Base-by-base conservation (phyloP, 2,888 invertebrate species). In the Epinotia bilunana region DNA sequence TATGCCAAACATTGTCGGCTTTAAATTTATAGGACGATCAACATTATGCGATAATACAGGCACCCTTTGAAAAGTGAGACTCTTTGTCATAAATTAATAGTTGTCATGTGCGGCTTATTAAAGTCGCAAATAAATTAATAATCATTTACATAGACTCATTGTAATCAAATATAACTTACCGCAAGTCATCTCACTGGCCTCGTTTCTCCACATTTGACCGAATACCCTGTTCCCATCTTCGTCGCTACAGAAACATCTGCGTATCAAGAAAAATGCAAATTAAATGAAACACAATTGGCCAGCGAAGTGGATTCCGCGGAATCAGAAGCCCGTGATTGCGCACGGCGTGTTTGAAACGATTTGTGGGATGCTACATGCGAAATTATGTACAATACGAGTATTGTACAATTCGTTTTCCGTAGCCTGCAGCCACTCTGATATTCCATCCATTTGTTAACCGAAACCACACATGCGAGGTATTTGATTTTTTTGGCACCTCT, bases 221-320 rank as follows among this genome's bases (percentile, higher is more conserved):
- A 95, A 96, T 85, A 96, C 95, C 86, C 96, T 91, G 58, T 90
- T 91, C 53, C 96, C 96, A 64, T 88, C 82, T 80, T 90, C 89
- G 86, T 95, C 94, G 74, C 94, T 95, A 87, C 97, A 97, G 86
- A 96, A 96, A 89, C 96, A 97, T 87, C 96, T 95, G 86, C 83
- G 84, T 79, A 83, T 69, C 74, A 61, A 74, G 65, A 74, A 75
- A 79, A 75, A 75, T 67, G 72, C 65, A 71, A 75, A 75, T 75
- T 67, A 72, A 75, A 75, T 72, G 75, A 72, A 72, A 62, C 72
- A 75, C 75, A 72, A 75, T 75, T 75, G 72, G 65, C 67, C 61
- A 46, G 75, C 55, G 61, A 67, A 71, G 75, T 75, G 67, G 75
- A 67, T 72, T 75, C 39, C 57, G 71, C 60, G 67, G 71, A 71